A percentile compares a stretch with the other conserved stretches of the same genome.
Evolutionary conservation across 1,140 invertebrate genomes (phyloP).

Genomic region (Chironomus tepperi): DNA sequence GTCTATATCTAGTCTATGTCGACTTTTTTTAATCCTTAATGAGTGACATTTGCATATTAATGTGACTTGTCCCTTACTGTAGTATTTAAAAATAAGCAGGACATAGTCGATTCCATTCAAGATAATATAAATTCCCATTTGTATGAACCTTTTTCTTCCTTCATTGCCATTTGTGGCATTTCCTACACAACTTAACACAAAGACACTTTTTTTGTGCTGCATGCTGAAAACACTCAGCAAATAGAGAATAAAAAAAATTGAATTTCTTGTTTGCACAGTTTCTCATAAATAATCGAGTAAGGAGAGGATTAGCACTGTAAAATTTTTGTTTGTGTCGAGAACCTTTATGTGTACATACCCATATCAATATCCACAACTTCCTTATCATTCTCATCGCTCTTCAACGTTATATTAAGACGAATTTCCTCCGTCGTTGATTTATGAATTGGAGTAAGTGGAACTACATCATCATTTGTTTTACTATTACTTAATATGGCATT

Average conservation of each 20-base stretch:
- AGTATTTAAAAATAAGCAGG: neutral
- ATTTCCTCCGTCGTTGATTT: neutral
- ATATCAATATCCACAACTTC: neutral
- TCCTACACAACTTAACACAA: neutral
- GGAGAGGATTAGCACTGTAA: neutral
- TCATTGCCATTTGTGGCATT: neutral
- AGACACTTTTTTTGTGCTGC: neutral
- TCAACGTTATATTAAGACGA: constrained; percentile 5
- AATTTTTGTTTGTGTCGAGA: neutral
- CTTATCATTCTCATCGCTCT: constrained; percentile 14
- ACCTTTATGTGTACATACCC: neutral
- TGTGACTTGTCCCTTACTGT: neutral
- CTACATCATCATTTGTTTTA: neutral
- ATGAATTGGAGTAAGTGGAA: neutral
- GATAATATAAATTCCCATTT: neutral
- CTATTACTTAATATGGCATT: neutral
- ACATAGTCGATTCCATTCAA: neutral
- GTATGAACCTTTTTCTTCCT: neutral
- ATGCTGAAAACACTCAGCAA: no score
- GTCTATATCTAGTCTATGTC: no score
- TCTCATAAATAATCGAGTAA: neutral
- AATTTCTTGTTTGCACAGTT: neutral
- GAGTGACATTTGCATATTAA: constrained; percentile 1
- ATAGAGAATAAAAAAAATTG: no score
- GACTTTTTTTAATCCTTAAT: neutral